These are phyloP conservation scores for Chrosomus eos DNA, from an alignment of 2,797 vertebrate genomes.

Conservation along the genomic window DNA sequence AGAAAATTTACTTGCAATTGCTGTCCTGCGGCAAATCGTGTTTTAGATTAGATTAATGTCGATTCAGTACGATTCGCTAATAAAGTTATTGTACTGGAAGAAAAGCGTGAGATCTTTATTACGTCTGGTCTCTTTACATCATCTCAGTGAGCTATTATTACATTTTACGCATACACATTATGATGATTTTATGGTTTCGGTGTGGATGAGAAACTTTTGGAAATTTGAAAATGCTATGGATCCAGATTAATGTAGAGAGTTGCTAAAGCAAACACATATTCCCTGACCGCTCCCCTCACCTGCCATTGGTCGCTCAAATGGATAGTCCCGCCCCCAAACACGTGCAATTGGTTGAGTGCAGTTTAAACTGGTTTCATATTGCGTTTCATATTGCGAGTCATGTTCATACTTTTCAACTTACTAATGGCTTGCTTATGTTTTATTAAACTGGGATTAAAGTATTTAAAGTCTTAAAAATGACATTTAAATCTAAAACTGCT, in stretches of 20 bases:
- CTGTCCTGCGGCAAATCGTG: too few relatives aligned
- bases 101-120: too few relatives aligned
- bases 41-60: fast-evolving
- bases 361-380: background rate
- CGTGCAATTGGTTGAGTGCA: background rate
- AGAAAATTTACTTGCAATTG: too few relatives aligned
- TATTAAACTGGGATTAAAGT: background rate
- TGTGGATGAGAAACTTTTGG: background rate
- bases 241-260: background rate
- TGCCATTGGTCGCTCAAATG: background rate
- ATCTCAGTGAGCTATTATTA: too few relatives aligned
- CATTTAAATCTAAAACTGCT: background rate
- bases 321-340: background rate
- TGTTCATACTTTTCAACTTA: background rate
- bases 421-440: background rate
- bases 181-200: too few relatives aligned
- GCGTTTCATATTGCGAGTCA: background rate
- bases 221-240: too few relatives aligned
- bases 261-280: background rate
- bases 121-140: too few relatives aligned
- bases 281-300: background rate
- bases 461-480: background rate
- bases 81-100: background rate
- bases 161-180: too few relatives aligned
- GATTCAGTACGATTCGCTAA: background rate